Percentiles rank a stretch among this genome's conserved stretches.
Conservation (phyloP, 2,888 invertebrate genomes). For the Clepsis dumicolana region DNA sequence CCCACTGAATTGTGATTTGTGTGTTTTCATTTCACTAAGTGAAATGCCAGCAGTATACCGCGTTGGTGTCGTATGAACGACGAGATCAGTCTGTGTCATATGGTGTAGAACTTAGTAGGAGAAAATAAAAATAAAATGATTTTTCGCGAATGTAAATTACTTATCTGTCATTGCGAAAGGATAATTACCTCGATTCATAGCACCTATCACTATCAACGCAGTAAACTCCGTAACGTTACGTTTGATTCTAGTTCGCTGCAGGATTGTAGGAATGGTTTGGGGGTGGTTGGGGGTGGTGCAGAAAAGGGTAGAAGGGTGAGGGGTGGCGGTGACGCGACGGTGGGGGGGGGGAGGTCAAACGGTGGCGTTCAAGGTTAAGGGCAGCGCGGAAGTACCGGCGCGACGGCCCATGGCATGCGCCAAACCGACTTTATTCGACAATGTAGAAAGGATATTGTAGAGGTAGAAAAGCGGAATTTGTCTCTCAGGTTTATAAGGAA, state of each 20-base stretch:
- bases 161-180: too few species aligned
- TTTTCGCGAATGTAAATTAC: too few species aligned
- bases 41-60: too few species aligned
- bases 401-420: slow-evolving; percentile 28
- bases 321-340: slow-evolving; percentile 52
- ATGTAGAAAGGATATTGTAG: background rate
- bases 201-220: background rate
- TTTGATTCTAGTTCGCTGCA: background rate
- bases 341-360: slow-evolving; percentile 71
- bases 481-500: too few species aligned
- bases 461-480: background rate
- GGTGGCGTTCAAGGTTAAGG: slow-evolving; percentile 84
- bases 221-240: background rate
- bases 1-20: too few species aligned
- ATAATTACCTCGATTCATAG: background rate
- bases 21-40: too few species aligned
- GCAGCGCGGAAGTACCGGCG: slow-evolving; percentile 57
- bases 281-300: slow-evolving; percentile 39
- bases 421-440: background rate
- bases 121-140: too few species aligned
- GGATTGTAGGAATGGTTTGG: slow-evolving; percentile 27
- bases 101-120: too few species aligned
- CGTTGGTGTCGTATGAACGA: too few species aligned
- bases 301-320: slow-evolving; percentile 54
- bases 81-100: too few species aligned